These are phyloP conservation scores for Ceyx erithaca DNA, from an alignment of 2,797 vertebrate genomes.

Conservation along the genomic window DNA sequence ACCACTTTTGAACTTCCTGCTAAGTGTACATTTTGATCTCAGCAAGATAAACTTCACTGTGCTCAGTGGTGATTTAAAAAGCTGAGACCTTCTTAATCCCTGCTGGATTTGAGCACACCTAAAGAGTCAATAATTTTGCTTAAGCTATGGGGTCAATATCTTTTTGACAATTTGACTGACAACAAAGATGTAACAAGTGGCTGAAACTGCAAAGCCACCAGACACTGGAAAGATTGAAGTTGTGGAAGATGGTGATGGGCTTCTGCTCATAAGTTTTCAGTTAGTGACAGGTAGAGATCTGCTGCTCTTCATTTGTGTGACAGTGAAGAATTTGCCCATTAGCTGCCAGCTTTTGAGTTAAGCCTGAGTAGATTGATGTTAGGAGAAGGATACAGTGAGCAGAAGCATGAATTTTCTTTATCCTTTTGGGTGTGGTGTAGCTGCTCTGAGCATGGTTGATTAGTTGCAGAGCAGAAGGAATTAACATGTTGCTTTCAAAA, in stretches of 20 bases:
- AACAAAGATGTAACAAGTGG: not conserved
- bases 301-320: not conserved
- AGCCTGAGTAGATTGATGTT: not conserved
- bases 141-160: not conserved
- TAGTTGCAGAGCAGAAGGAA: not conserved
- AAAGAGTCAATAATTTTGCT: not conserved
- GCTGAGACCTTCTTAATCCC: not conserved
- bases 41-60: not conserved
- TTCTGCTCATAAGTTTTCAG: not conserved
- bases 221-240: not conserved
- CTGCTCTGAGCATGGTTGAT: not conserved
- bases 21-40: not conserved
- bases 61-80: not conserved
- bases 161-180: not conserved
- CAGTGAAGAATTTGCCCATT: not conserved
- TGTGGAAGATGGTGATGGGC: not conserved
- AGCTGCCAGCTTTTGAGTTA: not conserved
- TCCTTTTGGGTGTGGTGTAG: slow-evolving; percentile 10
- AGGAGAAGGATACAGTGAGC: not conserved
- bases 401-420: not conserved
- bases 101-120: not conserved
- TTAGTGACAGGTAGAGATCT: not conserved
- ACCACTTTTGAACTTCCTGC: not conserved
- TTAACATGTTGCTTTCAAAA: not conserved
- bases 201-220: not conserved